phyloP scores from a whole-genome alignment of 2,797 vertebrate species.

The Sebastes diaconus region DNA sequence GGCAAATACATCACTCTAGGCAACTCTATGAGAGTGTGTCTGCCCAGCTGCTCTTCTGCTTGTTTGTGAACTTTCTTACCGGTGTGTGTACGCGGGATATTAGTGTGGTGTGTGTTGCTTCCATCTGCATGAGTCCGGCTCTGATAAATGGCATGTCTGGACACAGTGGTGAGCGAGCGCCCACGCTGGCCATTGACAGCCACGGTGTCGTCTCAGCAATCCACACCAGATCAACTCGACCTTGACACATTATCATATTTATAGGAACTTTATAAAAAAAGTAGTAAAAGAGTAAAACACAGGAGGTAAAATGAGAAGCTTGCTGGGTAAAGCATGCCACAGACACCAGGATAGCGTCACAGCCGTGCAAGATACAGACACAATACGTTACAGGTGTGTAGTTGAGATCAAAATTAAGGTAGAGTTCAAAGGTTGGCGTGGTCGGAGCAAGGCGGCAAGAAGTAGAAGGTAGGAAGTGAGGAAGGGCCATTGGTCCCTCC shows the following conservation, averaged over 20 bases:
- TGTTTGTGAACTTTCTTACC: neutral
- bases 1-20: neutral
- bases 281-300: neutral
- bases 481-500: too few species aligned
- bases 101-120: neutral
- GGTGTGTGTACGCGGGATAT: neutral
- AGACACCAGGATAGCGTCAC: neutral
- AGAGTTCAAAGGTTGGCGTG: too few species aligned
- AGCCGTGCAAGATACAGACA: neutral
- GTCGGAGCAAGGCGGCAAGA: too few species aligned
- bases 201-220: neutral
- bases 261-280: neutral
- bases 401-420: too few species aligned
- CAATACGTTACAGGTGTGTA: too few species aligned
- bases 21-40: neutral
- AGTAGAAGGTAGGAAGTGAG: too few species aligned
- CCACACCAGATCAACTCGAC: neutral
- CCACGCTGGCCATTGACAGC: conserved; percentile 11
- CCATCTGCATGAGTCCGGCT: conserved; percentile 17
- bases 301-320: neutral
- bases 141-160: conserved; percentile 16
- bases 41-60: conserved; percentile 12
- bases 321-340: neutral
- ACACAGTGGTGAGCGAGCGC: neutral
- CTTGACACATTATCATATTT: conserved; percentile 18